These are phyloP conservation scores for Marmota flaviventris DNA, from an alignment of 2,113 vertebrate species.

Conservation along the genomic window DNA sequence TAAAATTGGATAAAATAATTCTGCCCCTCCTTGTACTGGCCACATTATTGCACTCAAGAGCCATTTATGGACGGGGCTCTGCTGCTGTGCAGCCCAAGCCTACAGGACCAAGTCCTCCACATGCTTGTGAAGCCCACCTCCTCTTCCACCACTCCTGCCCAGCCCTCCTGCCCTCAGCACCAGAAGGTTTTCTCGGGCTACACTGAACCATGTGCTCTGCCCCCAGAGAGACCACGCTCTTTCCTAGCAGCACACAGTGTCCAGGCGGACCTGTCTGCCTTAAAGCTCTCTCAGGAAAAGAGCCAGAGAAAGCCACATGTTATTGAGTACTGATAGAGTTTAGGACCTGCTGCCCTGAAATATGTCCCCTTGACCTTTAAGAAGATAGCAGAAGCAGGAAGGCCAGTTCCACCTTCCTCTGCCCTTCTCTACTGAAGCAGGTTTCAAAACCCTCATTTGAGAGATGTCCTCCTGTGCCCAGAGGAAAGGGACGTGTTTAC, in stretches of 20 bases:
- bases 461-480: too few species aligned
- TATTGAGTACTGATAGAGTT: neutral
- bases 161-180: fast-evolving
- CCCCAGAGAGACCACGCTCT: neutral
- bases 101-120: neutral
- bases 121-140: neutral
- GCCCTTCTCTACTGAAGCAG: neutral
- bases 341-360: too few species aligned
- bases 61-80: too few species aligned
- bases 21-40: too few species aligned
- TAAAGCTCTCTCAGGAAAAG: neutral
- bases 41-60: too few species aligned
- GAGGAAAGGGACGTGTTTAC: neutral
- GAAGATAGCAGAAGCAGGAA: neutral
- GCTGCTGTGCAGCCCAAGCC: too few species aligned
- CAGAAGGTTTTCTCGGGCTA: neutral
- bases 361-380: neutral
- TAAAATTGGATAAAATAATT: too few species aligned
- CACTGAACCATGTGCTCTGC: neutral
- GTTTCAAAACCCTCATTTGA: neutral
- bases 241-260: neutral
- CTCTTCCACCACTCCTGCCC: neutral
- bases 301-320: neutral
- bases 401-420: neutral
- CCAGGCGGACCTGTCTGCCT: neutral